Percentiles rank a stretch among this genome's conserved stretches.
Evolutionary conservation across 2,113 vertebrate genomes (phyloP).

Genomic region (Lamprologus sp.): DNA sequence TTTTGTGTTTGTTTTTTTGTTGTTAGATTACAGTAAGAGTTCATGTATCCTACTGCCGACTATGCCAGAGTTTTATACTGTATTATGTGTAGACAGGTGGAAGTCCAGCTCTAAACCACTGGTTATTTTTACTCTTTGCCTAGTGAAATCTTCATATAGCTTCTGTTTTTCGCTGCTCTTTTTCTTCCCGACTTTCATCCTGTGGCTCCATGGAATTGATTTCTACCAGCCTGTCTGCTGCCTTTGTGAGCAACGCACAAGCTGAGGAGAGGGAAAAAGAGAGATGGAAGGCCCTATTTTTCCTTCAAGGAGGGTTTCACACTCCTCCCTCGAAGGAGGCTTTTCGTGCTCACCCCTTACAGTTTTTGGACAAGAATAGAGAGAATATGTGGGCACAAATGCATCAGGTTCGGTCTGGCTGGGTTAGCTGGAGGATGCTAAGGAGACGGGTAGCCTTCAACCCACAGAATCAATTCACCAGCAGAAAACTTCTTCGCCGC

Average conservation of each 20-base stretch:
- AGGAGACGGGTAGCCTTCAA: constrained; percentile 56
- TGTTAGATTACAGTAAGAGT: neutral
- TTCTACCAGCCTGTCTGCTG: constrained; percentile 55
- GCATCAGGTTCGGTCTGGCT: constrained; percentile 46
- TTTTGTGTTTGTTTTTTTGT: neutral
- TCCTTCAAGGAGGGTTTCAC: constrained; percentile 62
- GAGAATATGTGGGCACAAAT: constrained; percentile 59
- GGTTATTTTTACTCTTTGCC: constrained; percentile 56
- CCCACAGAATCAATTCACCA: constrained; percentile 61
- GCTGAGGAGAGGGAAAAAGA: constrained; percentile 28
- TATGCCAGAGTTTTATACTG: neutral
- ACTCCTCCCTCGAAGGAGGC: constrained; percentile 50
- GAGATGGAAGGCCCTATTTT: constrained; percentile 45
- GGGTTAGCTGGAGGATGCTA: constrained; percentile 41
- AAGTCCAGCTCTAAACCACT: constrained; percentile 22
- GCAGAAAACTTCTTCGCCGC: constrained; percentile 34
- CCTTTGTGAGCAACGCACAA: constrained; percentile 55
- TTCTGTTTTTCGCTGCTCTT: constrained; percentile 28
- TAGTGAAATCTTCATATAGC: constrained; percentile 37
- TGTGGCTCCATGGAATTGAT: constrained; percentile 66
- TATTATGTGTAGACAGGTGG: constrained; percentile 18
- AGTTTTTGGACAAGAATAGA: constrained; percentile 57
- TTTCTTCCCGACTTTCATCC: constrained; percentile 58
- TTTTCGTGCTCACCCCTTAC: constrained; percentile 49
- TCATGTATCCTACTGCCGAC: neutral